These are phyloP conservation scores for Alsophila aescularia DNA, from an alignment of 2,888 invertebrate genomes.

Conservation along the genomic window DNA sequence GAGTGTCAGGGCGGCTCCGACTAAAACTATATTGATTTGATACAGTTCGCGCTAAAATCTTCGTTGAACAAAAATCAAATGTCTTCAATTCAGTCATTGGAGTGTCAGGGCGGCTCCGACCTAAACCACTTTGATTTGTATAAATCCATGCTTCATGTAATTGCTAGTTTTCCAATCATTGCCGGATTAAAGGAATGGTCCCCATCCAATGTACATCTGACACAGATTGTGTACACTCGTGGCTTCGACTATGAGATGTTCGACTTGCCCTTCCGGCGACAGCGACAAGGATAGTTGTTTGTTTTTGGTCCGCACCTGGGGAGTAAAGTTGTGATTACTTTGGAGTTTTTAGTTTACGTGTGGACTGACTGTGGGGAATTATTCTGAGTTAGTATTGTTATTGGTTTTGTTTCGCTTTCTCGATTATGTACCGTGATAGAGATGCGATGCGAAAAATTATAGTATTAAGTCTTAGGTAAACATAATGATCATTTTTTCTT, in stretches of 20 bases:
- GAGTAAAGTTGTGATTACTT: constrained; percentile 33
- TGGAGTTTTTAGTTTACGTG: constrained; percentile 4
- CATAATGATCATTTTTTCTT: too few relatives aligned
- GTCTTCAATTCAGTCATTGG: too few relatives aligned
- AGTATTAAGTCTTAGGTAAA: too few relatives aligned
- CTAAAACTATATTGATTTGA: too few relatives aligned
- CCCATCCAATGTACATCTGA: constrained; percentile 99
- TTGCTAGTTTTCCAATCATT: too few relatives aligned
- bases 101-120: too few relatives aligned
- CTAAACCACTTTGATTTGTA: too few relatives aligned
- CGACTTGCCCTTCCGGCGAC: constrained; percentile 97
- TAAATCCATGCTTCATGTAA: neutral
- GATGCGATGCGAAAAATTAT: neutral
- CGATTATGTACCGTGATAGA: neutral
- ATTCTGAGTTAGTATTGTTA: neutral
- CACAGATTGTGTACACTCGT: constrained; percentile 94
- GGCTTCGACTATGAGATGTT: constrained; percentile 96
- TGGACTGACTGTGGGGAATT: constrained; percentile 8
- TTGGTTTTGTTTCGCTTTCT: neutral
- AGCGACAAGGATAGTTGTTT: constrained; percentile 88
- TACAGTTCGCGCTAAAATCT: too few relatives aligned
- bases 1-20: too few relatives aligned
- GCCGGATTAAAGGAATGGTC: constrained; percentile 88
- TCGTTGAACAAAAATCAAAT: too few relatives aligned
- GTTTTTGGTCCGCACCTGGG: constrained; percentile 84